These are phyloP conservation scores for Bambusicola thoracicus DNA, from an alignment of 2,113 vertebrate genomes.

Conservation along the genomic window DNA sequence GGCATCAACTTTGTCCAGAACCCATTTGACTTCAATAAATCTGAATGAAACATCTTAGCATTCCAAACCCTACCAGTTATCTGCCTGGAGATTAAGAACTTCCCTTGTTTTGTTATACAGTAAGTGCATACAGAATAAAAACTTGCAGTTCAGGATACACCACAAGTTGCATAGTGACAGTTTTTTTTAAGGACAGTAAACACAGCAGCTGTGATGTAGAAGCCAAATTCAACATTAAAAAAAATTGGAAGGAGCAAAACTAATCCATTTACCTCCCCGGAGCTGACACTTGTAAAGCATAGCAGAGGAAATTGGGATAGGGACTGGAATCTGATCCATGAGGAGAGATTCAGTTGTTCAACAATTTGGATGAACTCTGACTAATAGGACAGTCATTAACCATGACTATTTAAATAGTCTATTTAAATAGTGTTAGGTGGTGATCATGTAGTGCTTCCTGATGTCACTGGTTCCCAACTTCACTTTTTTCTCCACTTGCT, in stretches of 20 bases:
- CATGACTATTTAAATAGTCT: neutral
- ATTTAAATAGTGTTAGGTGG: neutral
- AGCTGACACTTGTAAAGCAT: accelerated
- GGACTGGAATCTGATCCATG: neutral
- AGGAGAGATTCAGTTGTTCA: neutral
- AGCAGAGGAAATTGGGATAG: neutral
- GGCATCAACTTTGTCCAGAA: neutral
- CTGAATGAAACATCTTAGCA: neutral
- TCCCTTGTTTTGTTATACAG: neutral
- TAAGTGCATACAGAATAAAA: neutral
- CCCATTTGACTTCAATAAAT: neutral
- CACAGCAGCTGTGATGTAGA: neutral
- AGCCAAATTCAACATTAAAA: neutral
- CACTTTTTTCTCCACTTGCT: neutral
- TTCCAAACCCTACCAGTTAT: neutral
- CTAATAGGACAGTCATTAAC: neutral
- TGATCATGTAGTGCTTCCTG: neutral
- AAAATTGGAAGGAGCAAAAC: neutral
- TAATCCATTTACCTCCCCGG: accelerated
- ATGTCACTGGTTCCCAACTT: neutral
- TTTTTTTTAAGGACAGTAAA: neutral
- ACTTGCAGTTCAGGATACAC: neutral
- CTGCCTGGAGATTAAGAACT: neutral
- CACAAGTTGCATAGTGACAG: neutral
- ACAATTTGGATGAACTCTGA: neutral